A percentile compares a stretch with the other conserved stretches of the same genome.
Conservation (phyloP, 2,113 vertebrate genomes). For the Epinephelus cyanopodus region DNA sequence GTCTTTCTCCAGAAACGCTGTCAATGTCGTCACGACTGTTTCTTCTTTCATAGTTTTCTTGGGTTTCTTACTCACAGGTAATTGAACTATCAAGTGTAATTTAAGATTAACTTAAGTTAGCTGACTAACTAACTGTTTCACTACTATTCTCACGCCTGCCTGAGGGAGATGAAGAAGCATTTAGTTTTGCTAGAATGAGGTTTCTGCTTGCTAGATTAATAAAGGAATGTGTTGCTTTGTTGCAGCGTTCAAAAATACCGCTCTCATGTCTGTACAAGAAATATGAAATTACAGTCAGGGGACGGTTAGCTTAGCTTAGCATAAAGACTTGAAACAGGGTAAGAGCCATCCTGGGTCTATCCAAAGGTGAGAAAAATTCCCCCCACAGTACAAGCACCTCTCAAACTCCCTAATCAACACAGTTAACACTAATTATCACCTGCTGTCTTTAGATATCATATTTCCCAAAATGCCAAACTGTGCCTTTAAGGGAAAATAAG, state of each 20-base stretch:
- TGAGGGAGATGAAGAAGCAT: not conserved
- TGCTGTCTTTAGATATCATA: not conserved
- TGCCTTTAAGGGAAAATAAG: not conserved
- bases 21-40: too few relatives aligned
- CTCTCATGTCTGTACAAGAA: not conserved
- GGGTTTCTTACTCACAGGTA: too few relatives aligned
- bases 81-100: too few relatives aligned
- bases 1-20: too few relatives aligned
- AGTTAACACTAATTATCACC: not conserved
- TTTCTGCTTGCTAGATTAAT: not conserved
- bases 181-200: not conserved
- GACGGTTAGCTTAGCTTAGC: not conserved
- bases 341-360: not conserved
- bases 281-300: not conserved
- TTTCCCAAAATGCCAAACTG: slow-evolving; percentile 10
- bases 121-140: too few relatives aligned
- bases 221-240: not conserved
- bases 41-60: too few relatives aligned
- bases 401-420: not conserved
- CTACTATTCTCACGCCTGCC: too few relatives aligned
- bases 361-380: not conserved
- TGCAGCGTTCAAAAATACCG: not conserved
- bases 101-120: too few relatives aligned
- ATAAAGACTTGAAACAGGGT: not conserved
- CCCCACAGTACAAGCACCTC: not conserved